These are phyloP conservation scores for Aradus depressus DNA, from an alignment of 2,888 invertebrate species.

Conservation along the genomic window DNA sequence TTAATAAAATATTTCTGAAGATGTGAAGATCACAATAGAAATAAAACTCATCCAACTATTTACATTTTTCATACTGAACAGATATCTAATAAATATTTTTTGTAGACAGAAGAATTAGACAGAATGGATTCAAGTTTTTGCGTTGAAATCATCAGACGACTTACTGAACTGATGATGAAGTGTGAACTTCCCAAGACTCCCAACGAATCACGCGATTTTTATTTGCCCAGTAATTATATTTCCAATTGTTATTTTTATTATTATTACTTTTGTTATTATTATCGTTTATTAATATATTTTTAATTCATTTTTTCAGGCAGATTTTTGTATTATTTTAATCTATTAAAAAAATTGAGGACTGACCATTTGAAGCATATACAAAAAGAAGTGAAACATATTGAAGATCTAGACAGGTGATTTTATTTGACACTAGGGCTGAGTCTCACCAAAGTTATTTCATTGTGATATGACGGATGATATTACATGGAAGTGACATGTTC, in stretches of 20 bases:
- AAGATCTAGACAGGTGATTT: slow-evolving; percentile 14
- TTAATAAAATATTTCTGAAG: too few species aligned
- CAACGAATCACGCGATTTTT: too few species aligned
- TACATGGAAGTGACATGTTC: too few species aligned
- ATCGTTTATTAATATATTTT: neutral
- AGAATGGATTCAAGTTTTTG: slow-evolving; percentile 7
- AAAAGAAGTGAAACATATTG: slow-evolving; percentile 15
- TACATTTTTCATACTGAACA: too few species aligned
- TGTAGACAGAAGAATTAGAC: neutral
- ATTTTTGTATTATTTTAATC: neutral
- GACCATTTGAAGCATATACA: slow-evolving; percentile 15
- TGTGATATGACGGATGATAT: too few species aligned
- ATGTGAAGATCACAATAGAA: too few species aligned
- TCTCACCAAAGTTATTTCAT: too few species aligned
- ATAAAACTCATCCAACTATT: too few species aligned
- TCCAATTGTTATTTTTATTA: too few species aligned
- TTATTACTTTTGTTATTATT: neutral
- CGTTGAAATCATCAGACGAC: slow-evolving; percentile 9
- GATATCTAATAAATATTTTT: too few species aligned
- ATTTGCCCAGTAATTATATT: too few species aligned
- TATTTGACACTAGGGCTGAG: neutral
- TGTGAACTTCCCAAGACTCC: slow-evolving; percentile 1
- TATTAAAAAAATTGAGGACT: slow-evolving; percentile 8
- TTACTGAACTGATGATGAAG: slow-evolving; percentile 15
- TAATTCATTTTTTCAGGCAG: neutral